phyloP scores from a whole-genome alignment of 2,113 vertebrate genomes.

The Mormoops blainvillei region DNA sequence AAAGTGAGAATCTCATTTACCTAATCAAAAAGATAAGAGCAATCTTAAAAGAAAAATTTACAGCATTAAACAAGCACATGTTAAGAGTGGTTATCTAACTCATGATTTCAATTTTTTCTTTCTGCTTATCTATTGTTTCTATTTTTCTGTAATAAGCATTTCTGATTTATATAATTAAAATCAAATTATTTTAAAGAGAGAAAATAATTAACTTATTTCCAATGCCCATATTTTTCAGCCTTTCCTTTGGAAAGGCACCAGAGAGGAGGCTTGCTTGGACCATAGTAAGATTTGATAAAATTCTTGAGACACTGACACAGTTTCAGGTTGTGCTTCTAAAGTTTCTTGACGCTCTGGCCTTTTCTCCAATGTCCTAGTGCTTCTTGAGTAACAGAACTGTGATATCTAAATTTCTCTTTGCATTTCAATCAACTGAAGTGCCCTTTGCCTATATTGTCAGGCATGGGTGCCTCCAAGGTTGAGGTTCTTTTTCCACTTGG shows the following conservation, averaged over 20 bases:
- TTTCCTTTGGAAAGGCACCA: background rate
- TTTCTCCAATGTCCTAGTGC: conserved; percentile 46
- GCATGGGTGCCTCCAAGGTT: fast-evolving
- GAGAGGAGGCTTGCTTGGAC: background rate
- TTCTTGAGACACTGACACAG: background rate
- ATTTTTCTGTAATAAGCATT: background rate
- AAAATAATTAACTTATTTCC: background rate
- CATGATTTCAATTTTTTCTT: background rate
- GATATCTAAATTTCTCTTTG: conserved; percentile 46
- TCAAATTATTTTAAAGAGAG: background rate
- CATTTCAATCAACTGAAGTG: conserved; percentile 55
- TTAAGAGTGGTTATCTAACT: background rate
- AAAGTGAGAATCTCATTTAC: background rate
- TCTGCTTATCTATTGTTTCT: background rate
- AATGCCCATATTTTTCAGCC: background rate
- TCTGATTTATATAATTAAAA: background rate
- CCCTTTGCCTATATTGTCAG: background rate
- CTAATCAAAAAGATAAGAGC: background rate
- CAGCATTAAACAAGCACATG: background rate
- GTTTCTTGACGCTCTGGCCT: conserved; percentile 50
- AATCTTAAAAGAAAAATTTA: background rate
- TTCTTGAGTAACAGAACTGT: conserved; percentile 53
- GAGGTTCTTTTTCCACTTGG: background rate
- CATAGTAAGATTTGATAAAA: conserved; percentile 29
- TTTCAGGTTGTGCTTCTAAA: conserved; percentile 40